A percentile compares a stretch with the other conserved stretches of the same genome.
Conservation (phyloP, 1,140 invertebrate genomes). For the Tribolium madens region DNA sequence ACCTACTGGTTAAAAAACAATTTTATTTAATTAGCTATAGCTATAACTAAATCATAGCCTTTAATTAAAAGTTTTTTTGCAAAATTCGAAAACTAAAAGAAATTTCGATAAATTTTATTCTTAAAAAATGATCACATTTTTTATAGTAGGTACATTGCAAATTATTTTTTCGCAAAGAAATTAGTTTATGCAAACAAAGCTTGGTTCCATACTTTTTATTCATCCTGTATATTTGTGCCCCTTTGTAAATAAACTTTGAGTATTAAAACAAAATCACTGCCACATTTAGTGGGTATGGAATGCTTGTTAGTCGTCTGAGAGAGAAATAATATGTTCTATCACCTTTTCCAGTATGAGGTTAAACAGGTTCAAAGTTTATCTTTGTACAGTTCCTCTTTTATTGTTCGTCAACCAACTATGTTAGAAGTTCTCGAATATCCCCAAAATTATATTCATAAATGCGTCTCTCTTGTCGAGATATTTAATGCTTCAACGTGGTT, state of each 20-base stretch:
- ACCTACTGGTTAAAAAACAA: too few species aligned
- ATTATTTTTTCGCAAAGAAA: too few species aligned
- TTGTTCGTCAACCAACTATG: background rate
- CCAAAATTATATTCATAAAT: background rate
- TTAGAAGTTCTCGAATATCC: conserved; percentile 12
- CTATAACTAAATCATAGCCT: too few species aligned
- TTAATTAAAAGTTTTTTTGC: too few species aligned
- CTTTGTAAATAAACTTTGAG: background rate
- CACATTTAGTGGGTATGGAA: background rate
- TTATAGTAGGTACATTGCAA: too few species aligned
- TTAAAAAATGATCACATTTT: too few species aligned
- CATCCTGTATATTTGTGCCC: too few species aligned
- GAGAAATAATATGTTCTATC: background rate
- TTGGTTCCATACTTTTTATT: too few species aligned
- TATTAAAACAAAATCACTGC: background rate
- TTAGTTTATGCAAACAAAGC: too few species aligned
- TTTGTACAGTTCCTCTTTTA: conserved; percentile 29
- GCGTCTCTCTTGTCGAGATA: background rate
- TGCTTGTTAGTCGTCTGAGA: background rate
- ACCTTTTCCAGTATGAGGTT: conserved; percentile 9
- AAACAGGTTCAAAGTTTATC: conserved; percentile 24
- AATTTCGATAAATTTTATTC: too few species aligned
- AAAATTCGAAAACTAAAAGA: too few species aligned
- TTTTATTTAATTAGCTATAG: too few species aligned
- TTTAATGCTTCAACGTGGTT: background rate